These are phyloP conservation scores for Ophioderma brevispina DNA, from an alignment of 35 echinoderm and acorn worm genomes.

Conservation along the genomic window DNA sequence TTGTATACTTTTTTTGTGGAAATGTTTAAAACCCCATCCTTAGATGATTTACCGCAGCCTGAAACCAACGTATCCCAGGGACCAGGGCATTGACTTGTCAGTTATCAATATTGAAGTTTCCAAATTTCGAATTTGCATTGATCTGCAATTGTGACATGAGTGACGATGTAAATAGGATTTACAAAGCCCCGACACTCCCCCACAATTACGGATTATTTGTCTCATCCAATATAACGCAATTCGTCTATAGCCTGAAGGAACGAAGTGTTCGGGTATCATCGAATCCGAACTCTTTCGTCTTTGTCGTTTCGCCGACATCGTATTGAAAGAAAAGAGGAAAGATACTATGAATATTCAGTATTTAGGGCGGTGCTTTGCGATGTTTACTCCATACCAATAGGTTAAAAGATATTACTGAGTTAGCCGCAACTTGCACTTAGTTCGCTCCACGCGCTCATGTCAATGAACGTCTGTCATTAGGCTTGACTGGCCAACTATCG, in stretches of 20 bases:
- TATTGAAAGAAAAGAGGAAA: background rate
- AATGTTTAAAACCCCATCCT: too few relatives aligned
- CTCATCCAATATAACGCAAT: background rate
- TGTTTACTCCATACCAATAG: background rate
- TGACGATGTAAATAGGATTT: too few relatives aligned
- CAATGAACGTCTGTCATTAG: background rate
- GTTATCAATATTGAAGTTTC: too few relatives aligned
- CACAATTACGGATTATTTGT: background rate
- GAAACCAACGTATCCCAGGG: too few relatives aligned
- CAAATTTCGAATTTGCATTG: too few relatives aligned
- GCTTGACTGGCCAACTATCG: background rate
- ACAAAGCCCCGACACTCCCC: too few relatives aligned
- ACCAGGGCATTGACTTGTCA: too few relatives aligned
- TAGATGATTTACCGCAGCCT: too few relatives aligned
- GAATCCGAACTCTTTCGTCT: background rate
- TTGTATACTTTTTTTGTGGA: too few relatives aligned
- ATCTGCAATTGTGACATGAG: too few relatives aligned
- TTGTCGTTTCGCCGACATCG: background rate
- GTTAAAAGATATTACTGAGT: background rate
- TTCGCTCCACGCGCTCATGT: background rate
- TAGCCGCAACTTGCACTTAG: background rate
- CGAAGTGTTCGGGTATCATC: background rate
- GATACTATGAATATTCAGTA: background rate
- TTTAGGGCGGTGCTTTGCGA: background rate
- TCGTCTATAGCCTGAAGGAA: background rate